These are phyloP conservation scores for Micronycteris hirsuta DNA, from an alignment of 2,113 vertebrate species.

Conservation along the genomic window DNA sequence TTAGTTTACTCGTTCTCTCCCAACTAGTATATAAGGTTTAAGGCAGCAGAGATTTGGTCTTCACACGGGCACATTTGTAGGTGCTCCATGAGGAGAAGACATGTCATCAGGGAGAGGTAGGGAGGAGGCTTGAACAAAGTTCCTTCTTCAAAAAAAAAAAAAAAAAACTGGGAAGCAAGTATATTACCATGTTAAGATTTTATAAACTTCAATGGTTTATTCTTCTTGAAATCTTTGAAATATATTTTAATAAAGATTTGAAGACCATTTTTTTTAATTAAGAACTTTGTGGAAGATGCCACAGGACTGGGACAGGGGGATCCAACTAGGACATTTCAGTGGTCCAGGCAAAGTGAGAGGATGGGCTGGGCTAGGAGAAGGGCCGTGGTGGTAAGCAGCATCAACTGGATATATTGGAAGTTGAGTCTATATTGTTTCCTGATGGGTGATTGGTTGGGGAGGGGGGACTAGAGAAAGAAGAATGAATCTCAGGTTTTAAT, in stretches of 20 bases:
- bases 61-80: neutral
- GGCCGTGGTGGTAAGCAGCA: neutral
- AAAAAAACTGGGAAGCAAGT: neutral
- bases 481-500: neutral
- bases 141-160: neutral
- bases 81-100: neutral
- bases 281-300: neutral
- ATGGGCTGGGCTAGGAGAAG: neutral
- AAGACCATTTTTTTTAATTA: neutral
- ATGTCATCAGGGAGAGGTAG: neutral
- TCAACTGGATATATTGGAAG: neutral
- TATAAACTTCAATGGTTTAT: neutral
- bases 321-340: neutral
- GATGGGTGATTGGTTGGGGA: neutral
- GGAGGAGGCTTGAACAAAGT: neutral
- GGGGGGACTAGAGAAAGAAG: neutral
- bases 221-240: neutral
- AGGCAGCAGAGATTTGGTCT: neutral
- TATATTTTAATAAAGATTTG: neutral
- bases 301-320: neutral
- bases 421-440: neutral
- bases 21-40: neutral
- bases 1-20: neutral
- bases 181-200: neutral
- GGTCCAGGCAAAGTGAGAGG: neutral